Percentiles rank a stretch among this genome's conserved stretches.
These are phyloP conservation scores for Pecten maximus DNA, from an alignment of 2,888 invertebrate genomes.

Conservation along the genomic window DNA sequence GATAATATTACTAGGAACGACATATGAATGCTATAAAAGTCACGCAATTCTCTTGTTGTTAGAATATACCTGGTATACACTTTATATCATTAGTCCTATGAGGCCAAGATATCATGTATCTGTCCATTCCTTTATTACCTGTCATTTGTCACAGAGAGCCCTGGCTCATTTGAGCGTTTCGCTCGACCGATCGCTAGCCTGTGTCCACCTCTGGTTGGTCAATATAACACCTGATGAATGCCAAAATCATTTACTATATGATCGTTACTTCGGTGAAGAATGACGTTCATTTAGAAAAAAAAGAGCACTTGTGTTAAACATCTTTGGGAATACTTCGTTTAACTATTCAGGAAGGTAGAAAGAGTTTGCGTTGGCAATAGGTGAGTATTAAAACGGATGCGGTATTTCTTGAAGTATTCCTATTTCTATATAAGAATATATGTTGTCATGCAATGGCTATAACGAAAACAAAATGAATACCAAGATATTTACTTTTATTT, in stretches of 20 bases:
- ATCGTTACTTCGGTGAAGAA: background rate
- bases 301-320: background rate
- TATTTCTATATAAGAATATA: background rate
- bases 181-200: background rate
- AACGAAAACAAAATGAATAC: no score
- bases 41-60: background rate
- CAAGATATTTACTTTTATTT: no score
- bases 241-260: background rate
- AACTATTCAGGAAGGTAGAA: background rate
- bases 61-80: background rate
- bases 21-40: background rate
- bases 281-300: background rate
- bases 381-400: background rate
- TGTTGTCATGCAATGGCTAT: no score
- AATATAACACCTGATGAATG: background rate
- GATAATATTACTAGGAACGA: background rate
- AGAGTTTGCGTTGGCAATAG: background rate
- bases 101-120: background rate
- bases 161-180: background rate
- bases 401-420: background rate
- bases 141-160: background rate
- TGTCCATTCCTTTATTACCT: background rate
- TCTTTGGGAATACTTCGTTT: background rate
- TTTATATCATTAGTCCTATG: background rate
- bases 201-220: conserved; percentile 9